Evolutionary conservation across 2,888 invertebrate species (phyloP).

Genomic region (Deilephila porcellus): DNA sequence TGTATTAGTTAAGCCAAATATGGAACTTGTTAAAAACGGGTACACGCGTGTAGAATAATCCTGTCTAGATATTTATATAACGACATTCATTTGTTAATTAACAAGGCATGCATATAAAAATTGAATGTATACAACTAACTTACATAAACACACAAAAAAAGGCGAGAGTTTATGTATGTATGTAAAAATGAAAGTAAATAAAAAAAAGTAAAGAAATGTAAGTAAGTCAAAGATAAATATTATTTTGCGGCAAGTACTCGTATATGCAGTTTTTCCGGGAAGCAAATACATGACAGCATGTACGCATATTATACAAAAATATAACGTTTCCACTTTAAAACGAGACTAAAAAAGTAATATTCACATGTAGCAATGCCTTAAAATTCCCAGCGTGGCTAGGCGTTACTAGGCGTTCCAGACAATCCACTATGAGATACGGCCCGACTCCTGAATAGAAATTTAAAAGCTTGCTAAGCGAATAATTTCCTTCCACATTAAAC

Average conservation of each 20-base stretch:
- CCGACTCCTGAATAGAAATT: conserved; percentile 24
- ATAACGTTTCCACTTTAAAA: neutral
- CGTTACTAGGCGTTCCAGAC: conserved; percentile 10
- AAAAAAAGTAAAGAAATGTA: too few relatives aligned
- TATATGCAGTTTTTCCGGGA: too few relatives aligned
- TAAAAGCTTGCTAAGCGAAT: conserved; percentile 28
- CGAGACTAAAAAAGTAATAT: neutral
- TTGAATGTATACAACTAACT: too few relatives aligned
- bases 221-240: too few relatives aligned
- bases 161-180: too few relatives aligned
- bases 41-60: neutral
- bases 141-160: too few relatives aligned
- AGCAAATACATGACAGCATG: neutral
- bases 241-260: too few relatives aligned
- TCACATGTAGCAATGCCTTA: neutral
- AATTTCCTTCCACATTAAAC: conserved; percentile 20
- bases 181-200: too few relatives aligned
- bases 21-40: neutral
- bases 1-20: neutral
- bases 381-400: conserved; percentile 20
- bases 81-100: too few relatives aligned
- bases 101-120: too few relatives aligned
- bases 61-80: neutral
- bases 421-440: conserved; percentile 24
- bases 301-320: neutral